These are phyloP conservation scores for Machaerirhynchus nigripectus DNA, from an alignment of 2,113 vertebrate genomes.

Conservation along the genomic window DNA sequence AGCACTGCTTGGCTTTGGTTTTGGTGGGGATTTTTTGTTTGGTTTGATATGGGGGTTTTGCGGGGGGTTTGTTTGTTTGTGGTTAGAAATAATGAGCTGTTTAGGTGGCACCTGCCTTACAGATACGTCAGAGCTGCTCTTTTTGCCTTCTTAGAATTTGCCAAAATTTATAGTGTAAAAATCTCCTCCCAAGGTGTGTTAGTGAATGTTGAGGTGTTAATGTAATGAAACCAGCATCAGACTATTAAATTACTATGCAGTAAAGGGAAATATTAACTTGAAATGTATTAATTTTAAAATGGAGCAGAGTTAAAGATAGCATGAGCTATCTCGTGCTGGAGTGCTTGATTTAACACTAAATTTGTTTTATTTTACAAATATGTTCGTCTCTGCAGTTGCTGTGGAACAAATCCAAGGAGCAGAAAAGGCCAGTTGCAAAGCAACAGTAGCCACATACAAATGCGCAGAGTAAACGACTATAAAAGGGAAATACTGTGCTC, in stretches of 20 bases:
- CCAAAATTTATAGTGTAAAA: neutral
- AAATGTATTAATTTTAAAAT: neutral
- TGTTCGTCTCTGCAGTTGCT: neutral
- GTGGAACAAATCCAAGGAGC: neutral
- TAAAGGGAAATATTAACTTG: neutral
- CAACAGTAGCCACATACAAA: neutral
- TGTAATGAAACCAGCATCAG: neutral
- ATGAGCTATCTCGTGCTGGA: neutral
- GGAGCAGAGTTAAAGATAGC: neutral
- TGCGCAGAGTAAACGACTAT: neutral
- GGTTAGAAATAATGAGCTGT: neutral
- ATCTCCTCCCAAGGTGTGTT: fast-evolving
- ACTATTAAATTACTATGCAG: neutral
- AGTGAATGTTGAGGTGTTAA: neutral
- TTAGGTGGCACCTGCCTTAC: neutral
- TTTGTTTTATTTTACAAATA: neutral
- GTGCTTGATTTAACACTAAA: neutral
- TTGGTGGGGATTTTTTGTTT: neutral
- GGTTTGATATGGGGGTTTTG: neutral
- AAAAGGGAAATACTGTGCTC: neutral
- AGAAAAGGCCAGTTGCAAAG: neutral
- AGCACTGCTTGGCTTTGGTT: neutral
- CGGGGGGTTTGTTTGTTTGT: neutral
- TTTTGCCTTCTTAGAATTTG: neutral
- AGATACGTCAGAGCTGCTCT: neutral